Evolutionary conservation across 2,888 invertebrate genomes (phyloP).

Genomic region (Lobophora halterata): DNA sequence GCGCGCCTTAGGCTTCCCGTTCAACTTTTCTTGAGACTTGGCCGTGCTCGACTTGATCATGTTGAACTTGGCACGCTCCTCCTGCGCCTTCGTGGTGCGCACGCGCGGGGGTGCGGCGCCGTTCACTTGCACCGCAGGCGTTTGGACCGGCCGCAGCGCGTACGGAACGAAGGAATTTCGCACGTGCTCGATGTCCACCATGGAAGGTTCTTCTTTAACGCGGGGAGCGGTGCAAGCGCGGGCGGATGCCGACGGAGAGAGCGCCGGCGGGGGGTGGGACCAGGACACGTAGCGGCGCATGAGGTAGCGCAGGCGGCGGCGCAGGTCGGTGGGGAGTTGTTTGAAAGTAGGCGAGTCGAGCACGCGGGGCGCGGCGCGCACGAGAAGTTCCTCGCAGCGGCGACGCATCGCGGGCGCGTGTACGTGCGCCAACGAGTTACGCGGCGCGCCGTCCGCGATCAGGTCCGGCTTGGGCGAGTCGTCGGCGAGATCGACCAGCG

Average conservation of each 20-base stretch:
- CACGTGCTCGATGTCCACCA: constrained; percentile 58
- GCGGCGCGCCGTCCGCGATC: constrained; percentile 37
- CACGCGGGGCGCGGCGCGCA: constrained; percentile 56
- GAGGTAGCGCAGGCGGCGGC: constrained; percentile 57
- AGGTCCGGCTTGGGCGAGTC: constrained; percentile 48
- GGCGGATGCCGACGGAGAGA: constrained; percentile 19
- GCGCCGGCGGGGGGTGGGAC: constrained; percentile 32
- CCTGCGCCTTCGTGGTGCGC: constrained; percentile 67
- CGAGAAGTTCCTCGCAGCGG: constrained; percentile 58
- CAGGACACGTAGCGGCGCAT: constrained; percentile 3
- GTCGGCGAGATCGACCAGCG: constrained; percentile 40
- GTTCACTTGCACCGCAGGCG: constrained; percentile 11
- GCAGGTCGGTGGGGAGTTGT: constrained; percentile 54
- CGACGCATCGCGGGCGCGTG: constrained; percentile 51
- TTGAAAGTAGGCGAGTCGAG: constrained; percentile 56
- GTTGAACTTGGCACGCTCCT: constrained; percentile 65
- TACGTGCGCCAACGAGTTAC: constrained; percentile 30
- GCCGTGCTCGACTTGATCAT: constrained; percentile 45
- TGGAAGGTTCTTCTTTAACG: constrained; percentile 28
- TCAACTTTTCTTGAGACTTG: constrained; percentile 42
- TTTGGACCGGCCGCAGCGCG: constrained; percentile 49
- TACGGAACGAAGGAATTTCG: constrained; percentile 63
- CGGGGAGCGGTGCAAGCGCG: constrained; percentile 36
- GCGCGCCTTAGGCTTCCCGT: constrained; percentile 28
- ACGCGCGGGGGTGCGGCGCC: constrained; percentile 47